These are phyloP conservation scores for Laticauda laticaudata DNA, from an alignment of 2,113 vertebrate species.

Conservation along the genomic window DNA sequence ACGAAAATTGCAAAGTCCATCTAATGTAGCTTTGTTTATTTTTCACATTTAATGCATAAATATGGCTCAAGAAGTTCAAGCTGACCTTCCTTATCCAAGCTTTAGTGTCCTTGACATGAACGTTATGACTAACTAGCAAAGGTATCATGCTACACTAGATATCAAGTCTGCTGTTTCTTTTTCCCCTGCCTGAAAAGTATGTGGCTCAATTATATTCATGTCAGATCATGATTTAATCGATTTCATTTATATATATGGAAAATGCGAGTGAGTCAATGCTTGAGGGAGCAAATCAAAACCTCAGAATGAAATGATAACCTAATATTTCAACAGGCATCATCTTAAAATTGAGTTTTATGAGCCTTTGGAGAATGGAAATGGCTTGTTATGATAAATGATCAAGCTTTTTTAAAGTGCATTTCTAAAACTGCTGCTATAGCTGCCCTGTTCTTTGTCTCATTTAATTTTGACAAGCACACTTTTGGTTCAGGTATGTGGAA, in stretches of 20 bases:
- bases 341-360: constrained; percentile 25
- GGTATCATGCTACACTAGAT: not conserved
- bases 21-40: not conserved
- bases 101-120: not conserved
- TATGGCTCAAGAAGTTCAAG: not conserved
- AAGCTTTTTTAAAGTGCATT: not conserved
- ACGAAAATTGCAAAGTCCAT: not conserved
- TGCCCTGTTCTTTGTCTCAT: constrained; percentile 24
- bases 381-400: constrained; percentile 13
- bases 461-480: constrained; percentile 18
- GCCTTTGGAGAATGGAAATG: constrained; percentile 2
- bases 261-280: not conserved
- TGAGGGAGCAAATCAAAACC: constrained; percentile 17
- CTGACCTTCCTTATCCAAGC: not conserved
- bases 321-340: constrained; percentile 20
- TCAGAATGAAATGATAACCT: not conserved
- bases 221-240: constrained; percentile 16
- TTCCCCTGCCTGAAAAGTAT: not conserved
- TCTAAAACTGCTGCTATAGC: not conserved
- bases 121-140: not conserved
- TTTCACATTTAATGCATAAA: not conserved
- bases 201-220: constrained; percentile 6
- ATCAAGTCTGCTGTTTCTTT: not conserved
- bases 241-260: constrained; percentile 17
- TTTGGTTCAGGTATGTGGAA: not conserved